These are phyloP conservation scores for Odocoileus virginianus DNA, from an alignment of 2,113 vertebrate species.

Conservation along the genomic window DNA sequence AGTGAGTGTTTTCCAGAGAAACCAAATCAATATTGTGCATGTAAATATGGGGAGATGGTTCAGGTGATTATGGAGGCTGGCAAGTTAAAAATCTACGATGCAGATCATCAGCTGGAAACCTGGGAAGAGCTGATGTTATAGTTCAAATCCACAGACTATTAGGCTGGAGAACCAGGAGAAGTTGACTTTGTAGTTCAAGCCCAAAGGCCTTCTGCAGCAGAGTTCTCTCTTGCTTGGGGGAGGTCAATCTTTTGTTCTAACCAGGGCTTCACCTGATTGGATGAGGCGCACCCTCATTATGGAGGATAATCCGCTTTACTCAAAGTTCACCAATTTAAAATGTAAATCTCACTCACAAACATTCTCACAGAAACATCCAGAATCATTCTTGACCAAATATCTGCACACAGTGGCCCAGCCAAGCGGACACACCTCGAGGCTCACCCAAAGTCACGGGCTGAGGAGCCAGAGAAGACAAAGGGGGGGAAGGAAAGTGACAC, in stretches of 20 bases:
- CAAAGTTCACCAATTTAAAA: background rate
- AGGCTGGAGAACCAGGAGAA: background rate
- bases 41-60: background rate
- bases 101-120: background rate
- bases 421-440: background rate
- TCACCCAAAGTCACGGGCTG: background rate
- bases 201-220: background rate
- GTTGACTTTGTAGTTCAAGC: rapidly evolving
- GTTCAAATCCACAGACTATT: background rate
- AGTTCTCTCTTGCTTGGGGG: background rate
- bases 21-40: background rate
- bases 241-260: background rate
- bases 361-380: background rate
- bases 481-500: background rate
- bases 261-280: background rate
- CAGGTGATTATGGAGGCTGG: background rate
- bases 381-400: background rate
- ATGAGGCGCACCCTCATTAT: background rate
- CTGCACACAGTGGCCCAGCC: background rate
- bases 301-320: background rate
- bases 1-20: background rate
- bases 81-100: background rate
- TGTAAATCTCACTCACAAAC: background rate
- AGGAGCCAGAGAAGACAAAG: background rate
- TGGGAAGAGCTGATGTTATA: background rate